Conservation (phyloP, 2,113 vertebrate genomes). For the Percopsis transmontana region DNA sequence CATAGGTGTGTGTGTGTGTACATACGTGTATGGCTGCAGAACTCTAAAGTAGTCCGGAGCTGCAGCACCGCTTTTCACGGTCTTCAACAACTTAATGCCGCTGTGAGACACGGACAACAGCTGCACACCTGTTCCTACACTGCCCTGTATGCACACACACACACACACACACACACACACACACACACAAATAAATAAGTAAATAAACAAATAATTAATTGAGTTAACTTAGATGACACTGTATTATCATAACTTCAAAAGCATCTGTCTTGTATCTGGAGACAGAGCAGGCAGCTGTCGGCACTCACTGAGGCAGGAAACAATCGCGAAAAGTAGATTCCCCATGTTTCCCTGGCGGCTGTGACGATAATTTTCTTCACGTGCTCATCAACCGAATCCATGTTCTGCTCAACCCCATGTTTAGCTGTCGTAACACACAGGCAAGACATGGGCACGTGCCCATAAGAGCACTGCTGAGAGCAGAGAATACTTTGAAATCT, state of each 20-base stretch:
- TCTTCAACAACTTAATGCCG: constrained; percentile 89
- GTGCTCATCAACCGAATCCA: constrained; percentile 81
- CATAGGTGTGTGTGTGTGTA: not conserved
- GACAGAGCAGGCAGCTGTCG: not conserved
- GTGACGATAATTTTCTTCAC: constrained; percentile 86
- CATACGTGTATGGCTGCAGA: constrained; percentile 86
- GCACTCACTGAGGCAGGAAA: constrained; percentile 91
- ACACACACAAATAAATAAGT: not conserved
- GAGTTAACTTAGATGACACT: not conserved
- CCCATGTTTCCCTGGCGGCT: constrained; percentile 84
- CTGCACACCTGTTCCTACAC: constrained; percentile 93
- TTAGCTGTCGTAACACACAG: constrained; percentile 74
- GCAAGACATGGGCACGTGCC: not conserved
- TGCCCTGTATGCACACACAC: constrained; percentile 80
- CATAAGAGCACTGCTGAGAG: constrained; percentile 21
- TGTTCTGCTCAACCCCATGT: constrained; percentile 83
- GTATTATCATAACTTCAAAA: not conserved
- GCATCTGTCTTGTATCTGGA: not conserved
- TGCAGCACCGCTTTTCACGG: constrained; percentile 80
- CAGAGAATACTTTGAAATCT: constrained; percentile 5
- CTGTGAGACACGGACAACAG: constrained; percentile 89
- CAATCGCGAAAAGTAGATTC: constrained; percentile 94
- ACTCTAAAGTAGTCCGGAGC: constrained; percentile 87
- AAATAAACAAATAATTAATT: not conserved
- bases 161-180: constrained; percentile 29